Percentiles rank a stretch among this genome's conserved stretches.
These are phyloP conservation scores for Epinotia bilunana DNA, from an alignment of 2,888 invertebrate genomes.

Conservation along the genomic window DNA sequence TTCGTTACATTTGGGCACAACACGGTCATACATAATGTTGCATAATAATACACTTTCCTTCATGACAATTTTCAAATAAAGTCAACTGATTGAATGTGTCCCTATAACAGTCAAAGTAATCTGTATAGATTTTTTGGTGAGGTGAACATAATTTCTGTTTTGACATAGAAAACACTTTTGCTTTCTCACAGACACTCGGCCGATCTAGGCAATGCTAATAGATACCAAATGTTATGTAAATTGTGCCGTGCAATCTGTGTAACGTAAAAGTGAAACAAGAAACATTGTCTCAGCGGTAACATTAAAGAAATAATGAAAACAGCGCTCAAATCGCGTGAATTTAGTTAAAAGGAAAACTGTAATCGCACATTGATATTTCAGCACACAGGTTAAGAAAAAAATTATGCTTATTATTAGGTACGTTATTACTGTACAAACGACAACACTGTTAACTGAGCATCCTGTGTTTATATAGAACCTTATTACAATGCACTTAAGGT, in stretches of 20 bases:
- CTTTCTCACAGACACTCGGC: slow-evolving; percentile 18
- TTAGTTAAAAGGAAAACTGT: neutral
- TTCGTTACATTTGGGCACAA: no score
- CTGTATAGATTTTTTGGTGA: neutral
- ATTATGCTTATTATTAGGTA: neutral
- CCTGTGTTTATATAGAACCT: no score
- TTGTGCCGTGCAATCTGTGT: slow-evolving; percentile 29
- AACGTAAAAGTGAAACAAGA: slow-evolving; percentile 35
- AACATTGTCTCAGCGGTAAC: slow-evolving; percentile 21
- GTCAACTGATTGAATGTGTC: neutral
- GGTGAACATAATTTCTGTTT: neutral
- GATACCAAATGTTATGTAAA: slow-evolving; percentile 38
- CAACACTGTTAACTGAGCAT: no score
- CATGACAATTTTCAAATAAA: no score
- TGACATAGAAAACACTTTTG: neutral
- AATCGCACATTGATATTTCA: neutral
- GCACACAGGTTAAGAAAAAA: neutral
- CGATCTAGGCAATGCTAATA: slow-evolving; percentile 40
- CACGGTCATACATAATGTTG: no score
- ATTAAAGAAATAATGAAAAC: slow-evolving; percentile 11
- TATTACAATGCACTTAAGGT: no score
- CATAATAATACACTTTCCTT: no score
- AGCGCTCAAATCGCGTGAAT: neutral
- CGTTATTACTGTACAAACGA: neutral
- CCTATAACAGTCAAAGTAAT: neutral